Percentiles rank a stretch among this genome's conserved stretches.
phyloP scores from a whole-genome alignment of 2,797 vertebrate species.

The Karalla daura region DNA sequence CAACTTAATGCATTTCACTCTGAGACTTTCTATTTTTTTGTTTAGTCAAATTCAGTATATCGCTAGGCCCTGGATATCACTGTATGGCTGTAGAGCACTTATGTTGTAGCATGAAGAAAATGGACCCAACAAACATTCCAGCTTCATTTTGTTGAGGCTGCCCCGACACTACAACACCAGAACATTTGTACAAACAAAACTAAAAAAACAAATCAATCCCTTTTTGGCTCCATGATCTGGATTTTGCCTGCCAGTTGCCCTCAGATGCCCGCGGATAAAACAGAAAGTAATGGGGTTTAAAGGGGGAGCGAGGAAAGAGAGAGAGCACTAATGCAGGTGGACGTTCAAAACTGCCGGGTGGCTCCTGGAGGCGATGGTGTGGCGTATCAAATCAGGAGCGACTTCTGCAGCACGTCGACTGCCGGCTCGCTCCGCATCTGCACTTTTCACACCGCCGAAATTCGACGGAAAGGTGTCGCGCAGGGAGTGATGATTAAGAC shows the following conservation, averaged over 20 bases:
- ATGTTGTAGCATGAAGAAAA: background rate
- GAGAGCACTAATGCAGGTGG: slow-evolving; percentile 18
- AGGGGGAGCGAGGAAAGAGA: background rate
- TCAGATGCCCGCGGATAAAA: slow-evolving; percentile 2
- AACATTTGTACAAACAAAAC: background rate
- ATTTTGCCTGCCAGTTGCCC: background rate
- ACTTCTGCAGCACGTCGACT: background rate
- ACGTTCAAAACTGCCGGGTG: slow-evolving; percentile 16
- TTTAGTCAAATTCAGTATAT: too few relatives aligned
- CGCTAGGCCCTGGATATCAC: slow-evolving; percentile 13
- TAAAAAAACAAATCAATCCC: slow-evolving; percentile 3
- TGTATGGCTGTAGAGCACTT: background rate
- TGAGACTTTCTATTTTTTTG: too few relatives aligned
- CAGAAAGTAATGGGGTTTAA: background rate
- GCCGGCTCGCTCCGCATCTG: background rate
- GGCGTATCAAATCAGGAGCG: slow-evolving; percentile 7
- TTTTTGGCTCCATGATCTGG: background rate
- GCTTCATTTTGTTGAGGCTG: slow-evolving; percentile 13
- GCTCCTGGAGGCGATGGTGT: slow-evolving; percentile 2
- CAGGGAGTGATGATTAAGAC: slow-evolving; percentile 2
- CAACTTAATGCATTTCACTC: too few relatives aligned
- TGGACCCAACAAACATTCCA: background rate
- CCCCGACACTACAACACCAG: background rate
- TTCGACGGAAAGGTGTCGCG: slow-evolving; percentile 12
- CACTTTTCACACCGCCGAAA: background rate